These are phyloP conservation scores for Hormaphis cornu DNA, from an alignment of 1,140 invertebrate genomes.

Conservation along the genomic window DNA sequence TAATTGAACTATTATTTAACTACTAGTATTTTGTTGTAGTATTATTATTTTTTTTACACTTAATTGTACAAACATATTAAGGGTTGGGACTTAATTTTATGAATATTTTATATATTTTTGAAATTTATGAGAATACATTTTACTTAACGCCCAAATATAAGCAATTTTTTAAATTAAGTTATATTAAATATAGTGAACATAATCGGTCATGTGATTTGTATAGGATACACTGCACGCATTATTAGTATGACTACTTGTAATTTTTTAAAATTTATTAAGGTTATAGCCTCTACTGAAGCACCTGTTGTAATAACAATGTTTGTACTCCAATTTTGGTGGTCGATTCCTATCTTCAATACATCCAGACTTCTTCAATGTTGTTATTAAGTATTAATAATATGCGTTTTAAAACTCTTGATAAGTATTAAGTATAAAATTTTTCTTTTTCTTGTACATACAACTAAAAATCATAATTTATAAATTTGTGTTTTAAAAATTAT, in stretches of 20 bases:
- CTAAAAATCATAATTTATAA: too few species aligned
- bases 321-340: conserved; percentile 18
- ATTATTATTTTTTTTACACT: neutral
- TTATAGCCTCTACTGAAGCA: conserved; percentile 21
- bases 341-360: conserved; percentile 17
- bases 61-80: neutral
- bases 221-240: neutral
- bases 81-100: neutral
- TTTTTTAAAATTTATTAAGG: conserved; percentile 22
- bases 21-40: neutral
- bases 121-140: too few species aligned
- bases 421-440: too few species aligned
- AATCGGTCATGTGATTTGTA: neutral
- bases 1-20: neutral
- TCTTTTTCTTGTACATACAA: too few species aligned
- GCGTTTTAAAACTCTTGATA: too few species aligned
- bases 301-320: conserved; percentile 22
- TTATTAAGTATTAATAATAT: neutral
- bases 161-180: too few species aligned
- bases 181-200: too few species aligned
- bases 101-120: neutral
- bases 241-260: conserved; percentile 17
- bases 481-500: too few species aligned
- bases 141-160: too few species aligned
- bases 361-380: conserved; percentile 22